A percentile compares a stretch with the other conserved stretches of the same genome.
Evolutionary conservation across 1,140 invertebrate species (phyloP).

Genomic region (Ooceraea biroi): DNA sequence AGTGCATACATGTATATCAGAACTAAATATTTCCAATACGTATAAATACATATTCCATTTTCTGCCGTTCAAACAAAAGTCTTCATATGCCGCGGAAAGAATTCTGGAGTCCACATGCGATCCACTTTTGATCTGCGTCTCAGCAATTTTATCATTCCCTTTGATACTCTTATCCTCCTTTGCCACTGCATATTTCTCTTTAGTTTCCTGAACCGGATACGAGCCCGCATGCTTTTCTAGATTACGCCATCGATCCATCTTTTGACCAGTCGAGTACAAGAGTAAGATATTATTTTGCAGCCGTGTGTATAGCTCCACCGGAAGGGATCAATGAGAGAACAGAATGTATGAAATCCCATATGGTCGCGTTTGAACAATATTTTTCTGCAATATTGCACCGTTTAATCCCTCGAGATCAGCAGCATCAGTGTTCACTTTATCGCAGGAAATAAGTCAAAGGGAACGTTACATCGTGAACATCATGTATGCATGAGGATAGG

Average conservation of each 20-base stretch:
- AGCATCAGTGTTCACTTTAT: not conserved
- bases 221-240: not conserved
- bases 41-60: constrained; percentile 49
- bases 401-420: constrained; percentile 31
- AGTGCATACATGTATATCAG: constrained; percentile 3
- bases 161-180: constrained; percentile 32
- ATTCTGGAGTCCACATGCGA: constrained; percentile 17
- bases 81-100: constrained; percentile 18
- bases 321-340: not conserved
- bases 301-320: not conserved
- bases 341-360: constrained; percentile 50
- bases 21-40: constrained; percentile 44
- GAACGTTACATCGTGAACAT: not conserved
- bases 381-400: constrained; percentile 26
- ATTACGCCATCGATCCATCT: constrained; percentile 19
- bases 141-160: constrained; percentile 37
- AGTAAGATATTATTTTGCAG: constrained; percentile 48
- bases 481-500: not conserved
- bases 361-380: constrained; percentile 51
- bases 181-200: constrained; percentile 36
- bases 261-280: constrained; percentile 57
- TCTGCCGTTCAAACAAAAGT: constrained; percentile 27
- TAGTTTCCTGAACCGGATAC: not conserved
- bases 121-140: constrained; percentile 33
- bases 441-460: not conserved